These are phyloP conservation scores for Darwinula stevensoni DNA, from an alignment of 2,888 invertebrate genomes.

Conservation along the genomic window DNA sequence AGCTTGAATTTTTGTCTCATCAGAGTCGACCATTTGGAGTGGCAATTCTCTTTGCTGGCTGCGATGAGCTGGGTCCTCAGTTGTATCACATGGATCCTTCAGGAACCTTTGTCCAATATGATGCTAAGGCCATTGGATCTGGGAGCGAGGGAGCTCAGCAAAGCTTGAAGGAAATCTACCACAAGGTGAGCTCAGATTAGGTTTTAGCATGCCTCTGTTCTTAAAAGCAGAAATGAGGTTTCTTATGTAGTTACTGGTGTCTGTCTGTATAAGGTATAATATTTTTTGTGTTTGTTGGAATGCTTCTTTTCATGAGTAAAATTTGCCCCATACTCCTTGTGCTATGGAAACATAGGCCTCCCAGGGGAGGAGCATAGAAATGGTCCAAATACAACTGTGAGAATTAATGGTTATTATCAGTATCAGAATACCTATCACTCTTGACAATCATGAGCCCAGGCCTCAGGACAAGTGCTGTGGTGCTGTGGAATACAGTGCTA, in stretches of 20 bases:
- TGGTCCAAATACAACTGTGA: too few relatives aligned
- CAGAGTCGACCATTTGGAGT: conserved; percentile 97
- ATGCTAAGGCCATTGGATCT: conserved; percentile 96
- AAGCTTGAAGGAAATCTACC: conserved; percentile 40
- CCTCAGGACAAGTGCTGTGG: too few relatives aligned
- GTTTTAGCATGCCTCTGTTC: neutral
- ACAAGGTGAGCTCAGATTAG: conserved; percentile 19
- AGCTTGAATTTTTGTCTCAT: too few relatives aligned
- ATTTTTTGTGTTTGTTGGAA: conserved; percentile 4
- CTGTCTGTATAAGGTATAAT: too few relatives aligned
- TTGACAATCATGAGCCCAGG: too few relatives aligned
- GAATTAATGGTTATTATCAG: too few relatives aligned
- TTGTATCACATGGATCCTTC: conserved; percentile 97
- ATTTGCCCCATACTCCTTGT: neutral
- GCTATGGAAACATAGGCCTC: too few relatives aligned
- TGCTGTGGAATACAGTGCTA: too few relatives aligned
- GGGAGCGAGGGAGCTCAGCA: conserved; percentile 98
- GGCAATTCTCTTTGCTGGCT: conserved; percentile 75
- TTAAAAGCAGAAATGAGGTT: too few relatives aligned
- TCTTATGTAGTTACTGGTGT: conserved; percentile 1
- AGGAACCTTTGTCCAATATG: conserved; percentile 89
- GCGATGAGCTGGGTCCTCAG: conserved; percentile 67
- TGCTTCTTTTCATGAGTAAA: neutral
- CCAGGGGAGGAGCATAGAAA: too few relatives aligned
- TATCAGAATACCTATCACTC: too few relatives aligned